Evolutionary conservation across 2,113 vertebrate genomes (phyloP).

Genomic region (Istiophorus platypterus): DNA sequence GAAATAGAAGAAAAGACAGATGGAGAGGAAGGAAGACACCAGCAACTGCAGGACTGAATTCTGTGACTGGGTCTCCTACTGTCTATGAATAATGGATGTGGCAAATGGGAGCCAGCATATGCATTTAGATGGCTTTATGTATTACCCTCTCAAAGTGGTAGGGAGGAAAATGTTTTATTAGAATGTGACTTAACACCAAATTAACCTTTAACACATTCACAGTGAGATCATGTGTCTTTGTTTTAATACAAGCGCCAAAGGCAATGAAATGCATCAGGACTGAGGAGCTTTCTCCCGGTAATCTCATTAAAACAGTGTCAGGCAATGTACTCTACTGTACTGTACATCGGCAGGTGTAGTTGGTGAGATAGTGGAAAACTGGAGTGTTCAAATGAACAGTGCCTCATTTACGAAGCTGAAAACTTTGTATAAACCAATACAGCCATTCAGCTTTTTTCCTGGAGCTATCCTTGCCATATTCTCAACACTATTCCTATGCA

Average conservation of each 20-base stretch:
- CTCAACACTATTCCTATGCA: constrained; percentile 34
- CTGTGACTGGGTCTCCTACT: constrained; percentile 58
- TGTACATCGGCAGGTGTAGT: neutral
- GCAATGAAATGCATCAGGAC: constrained; percentile 29
- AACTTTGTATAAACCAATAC: constrained; percentile 1
- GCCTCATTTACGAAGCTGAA: neutral
- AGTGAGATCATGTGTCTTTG: constrained; percentile 13
- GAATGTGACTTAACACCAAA: constrained; percentile 66
- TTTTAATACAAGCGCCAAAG: constrained; percentile 34
- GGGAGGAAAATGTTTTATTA: constrained; percentile 56
- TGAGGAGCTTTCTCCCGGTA: neutral
- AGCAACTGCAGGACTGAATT: constrained; percentile 48
- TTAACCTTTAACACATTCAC: constrained; percentile 68
- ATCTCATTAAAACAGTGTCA: constrained; percentile 14
- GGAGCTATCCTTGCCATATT: constrained; percentile 15
- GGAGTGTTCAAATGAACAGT: neutral
- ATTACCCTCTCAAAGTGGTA: constrained; percentile 67
- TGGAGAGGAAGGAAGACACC: constrained; percentile 33
- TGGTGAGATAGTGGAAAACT: neutral
- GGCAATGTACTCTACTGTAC: neutral
- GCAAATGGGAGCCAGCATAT: constrained; percentile 64
- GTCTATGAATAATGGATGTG: constrained; percentile 78
- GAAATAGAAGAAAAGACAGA: neutral
- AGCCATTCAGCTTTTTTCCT: constrained; percentile 8
- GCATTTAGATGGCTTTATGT: constrained; percentile 78